Evolutionary conservation across 2,113 vertebrate genomes (phyloP).

Genomic region (Anarhynchus alexandrinus): DNA sequence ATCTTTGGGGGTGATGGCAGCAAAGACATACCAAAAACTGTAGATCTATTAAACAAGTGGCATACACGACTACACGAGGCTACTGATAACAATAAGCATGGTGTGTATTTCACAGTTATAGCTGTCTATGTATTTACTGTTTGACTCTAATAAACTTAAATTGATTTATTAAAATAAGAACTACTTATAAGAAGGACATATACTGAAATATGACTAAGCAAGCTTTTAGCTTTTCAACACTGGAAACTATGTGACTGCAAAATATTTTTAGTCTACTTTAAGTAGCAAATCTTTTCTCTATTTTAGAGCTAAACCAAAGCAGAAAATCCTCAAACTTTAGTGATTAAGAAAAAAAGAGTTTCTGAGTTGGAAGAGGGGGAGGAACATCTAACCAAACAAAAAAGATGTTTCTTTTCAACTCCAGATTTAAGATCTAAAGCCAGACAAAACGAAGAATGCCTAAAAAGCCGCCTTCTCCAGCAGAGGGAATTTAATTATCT

Average conservation of each 20-base stretch:
- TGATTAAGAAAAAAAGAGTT: background rate
- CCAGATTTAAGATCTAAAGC: background rate
- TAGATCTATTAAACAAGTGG: background rate
- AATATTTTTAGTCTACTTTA: background rate
- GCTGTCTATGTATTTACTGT: background rate
- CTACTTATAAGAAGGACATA: background rate
- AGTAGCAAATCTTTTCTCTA: background rate
- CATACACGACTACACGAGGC: fast-evolving
- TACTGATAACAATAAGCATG: background rate
- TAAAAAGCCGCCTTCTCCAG: background rate
- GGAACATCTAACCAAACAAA: background rate
- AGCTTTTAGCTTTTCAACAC: background rate
- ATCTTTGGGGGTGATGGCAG: background rate
- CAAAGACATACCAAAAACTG: background rate
- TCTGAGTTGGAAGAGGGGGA: background rate
- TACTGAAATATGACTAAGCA: background rate
- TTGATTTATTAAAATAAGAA: background rate
- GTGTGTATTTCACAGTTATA: background rate
- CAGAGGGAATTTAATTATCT: background rate
- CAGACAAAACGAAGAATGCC: conserved; percentile 30
- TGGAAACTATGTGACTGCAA: background rate
- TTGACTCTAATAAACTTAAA: background rate
- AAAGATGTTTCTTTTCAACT: conserved; percentile 4
- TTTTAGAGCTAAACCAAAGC: background rate
- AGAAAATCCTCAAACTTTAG: background rate